Base-by-base conservation (phyloP, 2,888 invertebrate species). In the Thyatira batis region DNA sequence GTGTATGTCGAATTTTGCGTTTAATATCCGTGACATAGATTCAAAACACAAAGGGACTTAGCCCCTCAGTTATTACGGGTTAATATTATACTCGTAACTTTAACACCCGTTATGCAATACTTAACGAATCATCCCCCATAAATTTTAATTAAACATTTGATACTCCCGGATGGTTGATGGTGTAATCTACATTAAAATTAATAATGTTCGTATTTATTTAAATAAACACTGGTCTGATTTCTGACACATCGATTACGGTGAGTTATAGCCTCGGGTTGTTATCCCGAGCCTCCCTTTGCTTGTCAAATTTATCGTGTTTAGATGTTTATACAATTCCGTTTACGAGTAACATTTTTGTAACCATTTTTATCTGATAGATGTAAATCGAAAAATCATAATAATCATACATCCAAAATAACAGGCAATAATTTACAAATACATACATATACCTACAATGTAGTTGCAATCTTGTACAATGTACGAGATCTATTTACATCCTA, bases 91-190 rank as follows among this genome's bases (percentile, higher is more conserved):
- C 80, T 73, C 71, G 70, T 65, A 66, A 59, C 59, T 66, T 61
- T 73, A 71, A 72, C 73, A 78, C 71, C 39, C 66, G 68, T 69
- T 64, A 73, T 73, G 70, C 72, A 71, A 74, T 75, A 76, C 75
- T 67, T 68, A 76, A 76, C 76, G 71, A 82, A 80, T 82, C 73
- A 78, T 77, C 75, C 71, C 71, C 80, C 73, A 82, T 86, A 85
- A 84, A 84, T 87, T 85, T 84, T 87, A 86, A 86, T 87, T 82
- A 84, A 78, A 70, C 77, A 82, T 84, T 82, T 85, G 81, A 84
- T 83, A 84, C 79, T 60, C 63, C 65, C 69, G 67, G 64, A 62
- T 61, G 63, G 61, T 58, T 73, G 66, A 63, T 60, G 64, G 61
- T 55, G 62, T 74, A 71, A 74, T 72, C 71, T 70, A 71, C 66